A percentile compares a stretch with the other conserved stretches of the same genome.
These are phyloP conservation scores for Pimpla rufipes DNA, from an alignment of 2,888 invertebrate species.

Conservation along the genomic window DNA sequence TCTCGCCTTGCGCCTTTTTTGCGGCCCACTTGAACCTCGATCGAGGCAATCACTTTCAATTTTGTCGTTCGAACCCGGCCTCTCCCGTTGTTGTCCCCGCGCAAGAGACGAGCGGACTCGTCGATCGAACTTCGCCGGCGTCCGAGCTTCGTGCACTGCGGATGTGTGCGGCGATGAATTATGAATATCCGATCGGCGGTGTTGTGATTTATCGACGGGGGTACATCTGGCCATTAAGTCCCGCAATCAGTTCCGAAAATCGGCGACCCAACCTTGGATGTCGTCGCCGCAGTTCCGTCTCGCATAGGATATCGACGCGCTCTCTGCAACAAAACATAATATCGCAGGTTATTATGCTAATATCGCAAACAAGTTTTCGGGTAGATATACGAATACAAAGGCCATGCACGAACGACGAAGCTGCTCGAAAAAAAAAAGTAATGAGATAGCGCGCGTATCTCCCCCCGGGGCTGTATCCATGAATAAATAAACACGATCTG, in stretches of 20 bases:
- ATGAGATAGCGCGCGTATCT: constrained; percentile 39
- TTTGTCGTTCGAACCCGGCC: constrained; percentile 24
- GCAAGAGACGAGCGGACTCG: neutral
- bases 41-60: constrained; percentile 56
- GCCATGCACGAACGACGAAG: constrained; percentile 49
- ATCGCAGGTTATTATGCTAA: constrained; percentile 57
- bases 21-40: constrained; percentile 7
- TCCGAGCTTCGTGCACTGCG: neutral
- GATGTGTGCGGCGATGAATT: neutral
- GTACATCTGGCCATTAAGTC: neutral
- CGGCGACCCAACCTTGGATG: neutral
- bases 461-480: constrained; percentile 17
- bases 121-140: neutral
- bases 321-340: constrained; percentile 20
- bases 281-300: constrained; percentile 52
- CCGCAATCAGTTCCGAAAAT: neutral
- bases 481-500: constrained; percentile 37
- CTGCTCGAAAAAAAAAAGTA: constrained; percentile 40
- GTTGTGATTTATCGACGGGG: neutral
- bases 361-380: constrained; percentile 40
- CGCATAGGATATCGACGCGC: constrained; percentile 14
- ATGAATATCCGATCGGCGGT: constrained; percentile 1
- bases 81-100: neutral
- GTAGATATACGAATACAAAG: constrained; percentile 40
- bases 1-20: constrained; percentile 35